These are phyloP conservation scores for Coptodon bakossiorum DNA, from an alignment of 2,113 vertebrate species.

Conservation along the genomic window DNA sequence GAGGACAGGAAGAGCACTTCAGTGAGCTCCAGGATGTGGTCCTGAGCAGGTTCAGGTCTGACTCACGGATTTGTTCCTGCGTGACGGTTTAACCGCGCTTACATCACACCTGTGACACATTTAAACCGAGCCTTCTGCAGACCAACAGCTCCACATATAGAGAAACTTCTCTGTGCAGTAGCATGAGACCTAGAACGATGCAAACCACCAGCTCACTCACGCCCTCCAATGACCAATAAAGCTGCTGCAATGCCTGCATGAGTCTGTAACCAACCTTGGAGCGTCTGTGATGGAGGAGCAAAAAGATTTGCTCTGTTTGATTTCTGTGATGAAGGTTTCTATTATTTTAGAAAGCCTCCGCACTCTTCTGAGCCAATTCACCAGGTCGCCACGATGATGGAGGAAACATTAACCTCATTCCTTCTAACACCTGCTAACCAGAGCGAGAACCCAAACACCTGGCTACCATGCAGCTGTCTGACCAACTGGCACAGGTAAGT, in stretches of 20 bases:
- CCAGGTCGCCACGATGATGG: not conserved
- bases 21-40: not conserved
- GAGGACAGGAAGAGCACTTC: not conserved
- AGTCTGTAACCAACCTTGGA: not conserved
- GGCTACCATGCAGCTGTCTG: not conserved
- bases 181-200: not conserved
- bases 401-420: not conserved
- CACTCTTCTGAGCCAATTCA: not conserved
- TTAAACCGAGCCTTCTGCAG: not conserved
- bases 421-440: not conserved
- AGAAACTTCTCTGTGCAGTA: not conserved
- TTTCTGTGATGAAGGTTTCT: not conserved
- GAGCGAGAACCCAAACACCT: not conserved
- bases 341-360: not conserved
- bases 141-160: not conserved
- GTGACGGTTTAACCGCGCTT: not conserved
- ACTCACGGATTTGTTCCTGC: not conserved
- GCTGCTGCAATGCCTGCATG: not conserved
- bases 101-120: not conserved
- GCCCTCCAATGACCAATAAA: not conserved
- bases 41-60: not conserved
- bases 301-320: not conserved
- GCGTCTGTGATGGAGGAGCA: not conserved
- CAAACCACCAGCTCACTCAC: not conserved
- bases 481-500: not conserved